Base-by-base conservation (phyloP, 1,140 invertebrate genomes). In the Calliphora vicina region DNA sequence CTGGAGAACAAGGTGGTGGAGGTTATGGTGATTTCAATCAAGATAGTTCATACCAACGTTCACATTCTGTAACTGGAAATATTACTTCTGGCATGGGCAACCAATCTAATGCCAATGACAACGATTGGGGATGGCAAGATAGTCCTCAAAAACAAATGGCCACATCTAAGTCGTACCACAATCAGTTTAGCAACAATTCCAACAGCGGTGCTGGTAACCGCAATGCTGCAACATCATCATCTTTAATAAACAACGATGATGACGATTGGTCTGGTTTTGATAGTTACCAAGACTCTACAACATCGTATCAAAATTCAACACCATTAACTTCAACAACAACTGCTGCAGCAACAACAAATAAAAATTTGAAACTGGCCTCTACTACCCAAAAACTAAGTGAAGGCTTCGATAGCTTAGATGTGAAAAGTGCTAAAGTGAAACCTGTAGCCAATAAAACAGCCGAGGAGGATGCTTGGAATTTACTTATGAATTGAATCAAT, bases 401-500 rank as follows among this genome's bases (percentile, higher is more conserved):
- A 71, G 87, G 91, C 2, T 87, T 93, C 8, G 92, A 92, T n/a
- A 91, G 87, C 86, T 91, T 92, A 81, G 92, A 92, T 84, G 89
- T 90, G 23, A 91, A 92, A 84, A 88, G 84, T 84, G 86, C 86
- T 0, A 91, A 90, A 84, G 83, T 88, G 10, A 87, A 89, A 82
- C 86, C 87, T 35, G 85, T 84, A 20, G 76, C 76, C 12, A 50
- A 92, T 91, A 87, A 84, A 10, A 88, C 27, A 50, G 86, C 92
- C 25, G 92, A 93, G 85, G 92, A 93, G 50, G 92, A 93, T 86
- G 92, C 92, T 57, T 93, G 92, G 92, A 91, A 93, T 85, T 91
- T 93, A 88, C 85, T 93, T 83, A 92, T 93, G 88, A 91, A 92
- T 87, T 93, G 91, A 89, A 80, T 61, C n/a, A 61, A 1, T 43